A percentile compares a stretch with the other conserved stretches of the same genome.
These are phyloP conservation scores for Eilema griseolum DNA, from an alignment of 2,888 invertebrate species.

Conservation along the genomic window DNA sequence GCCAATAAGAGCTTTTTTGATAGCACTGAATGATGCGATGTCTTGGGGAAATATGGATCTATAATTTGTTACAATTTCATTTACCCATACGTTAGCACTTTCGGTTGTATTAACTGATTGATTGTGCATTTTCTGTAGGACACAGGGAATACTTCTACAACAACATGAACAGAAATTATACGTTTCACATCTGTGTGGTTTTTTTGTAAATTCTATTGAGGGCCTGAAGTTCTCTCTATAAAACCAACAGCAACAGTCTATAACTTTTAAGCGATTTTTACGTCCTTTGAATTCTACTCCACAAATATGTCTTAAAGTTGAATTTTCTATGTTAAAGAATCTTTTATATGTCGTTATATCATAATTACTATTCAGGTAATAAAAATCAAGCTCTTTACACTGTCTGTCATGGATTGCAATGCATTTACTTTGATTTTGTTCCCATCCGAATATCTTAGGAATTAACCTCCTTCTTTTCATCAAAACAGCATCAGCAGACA, in stretches of 20 bases:
- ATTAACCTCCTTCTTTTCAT: not conserved
- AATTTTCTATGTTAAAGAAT: not conserved
- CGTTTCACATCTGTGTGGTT: conserved; percentile 44
- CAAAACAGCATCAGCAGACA: not conserved
- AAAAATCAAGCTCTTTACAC: conserved; percentile 26
- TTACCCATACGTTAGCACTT: not conserved
- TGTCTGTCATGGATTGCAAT: conserved; percentile 27
- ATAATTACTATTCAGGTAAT: conserved; percentile 16
- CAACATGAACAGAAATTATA: conserved; percentile 51
- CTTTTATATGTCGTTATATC: conserved; percentile 29
- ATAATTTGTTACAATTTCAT: not conserved
- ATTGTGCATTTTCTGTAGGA: not conserved
- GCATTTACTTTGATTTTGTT: not conserved
- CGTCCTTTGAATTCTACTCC: not conserved
- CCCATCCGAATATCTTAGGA: not conserved
- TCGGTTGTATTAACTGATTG: not conserved
- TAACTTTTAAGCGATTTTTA: not conserved
- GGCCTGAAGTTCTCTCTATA: conserved; percentile 36
- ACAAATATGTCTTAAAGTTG: not conserved
- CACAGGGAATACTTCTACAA: conserved; percentile 31
- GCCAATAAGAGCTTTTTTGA: conserved; percentile 4
- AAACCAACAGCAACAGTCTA: conserved; percentile 59
- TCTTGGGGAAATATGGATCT: not conserved
- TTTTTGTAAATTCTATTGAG: conserved; percentile 34
- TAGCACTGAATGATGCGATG: not conserved